Percentiles rank a stretch among this genome's conserved stretches.
Evolutionary conservation across 2,113 vertebrate species (phyloP).

Genomic region (Apteryx owenii): DNA sequence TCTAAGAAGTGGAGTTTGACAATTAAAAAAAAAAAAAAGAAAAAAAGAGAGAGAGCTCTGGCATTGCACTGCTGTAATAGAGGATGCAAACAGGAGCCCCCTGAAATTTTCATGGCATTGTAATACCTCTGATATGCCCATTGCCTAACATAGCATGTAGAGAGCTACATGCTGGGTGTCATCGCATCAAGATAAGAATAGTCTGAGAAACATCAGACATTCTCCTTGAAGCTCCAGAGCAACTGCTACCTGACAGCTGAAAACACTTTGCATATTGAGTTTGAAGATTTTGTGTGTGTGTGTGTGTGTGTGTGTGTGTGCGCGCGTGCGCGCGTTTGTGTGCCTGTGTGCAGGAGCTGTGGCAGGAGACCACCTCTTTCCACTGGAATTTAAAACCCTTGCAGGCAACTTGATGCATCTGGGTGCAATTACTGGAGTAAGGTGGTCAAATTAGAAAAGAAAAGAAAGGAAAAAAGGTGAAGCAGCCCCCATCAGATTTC

Average conservation of each 20-base stretch:
- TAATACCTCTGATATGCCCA: background rate
- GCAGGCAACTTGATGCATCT: slow-evolving; percentile 66
- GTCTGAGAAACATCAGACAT: slow-evolving; percentile 16
- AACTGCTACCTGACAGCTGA: slow-evolving; percentile 66
- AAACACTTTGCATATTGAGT: slow-evolving; percentile 28
- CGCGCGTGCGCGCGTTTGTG: background rate
- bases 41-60: background rate
- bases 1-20: background rate
- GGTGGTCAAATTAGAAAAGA: slow-evolving; percentile 24
- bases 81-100: background rate
- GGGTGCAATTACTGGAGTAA: slow-evolving; percentile 72
- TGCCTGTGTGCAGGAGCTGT: background rate
- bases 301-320: background rate
- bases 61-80: background rate
- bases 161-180: background rate
- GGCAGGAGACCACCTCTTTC: slow-evolving; percentile 25
- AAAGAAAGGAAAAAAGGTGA: background rate
- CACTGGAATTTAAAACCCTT: slow-evolving; percentile 53
- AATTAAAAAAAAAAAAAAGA: background rate
- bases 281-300: background rate
- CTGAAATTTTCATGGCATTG: background rate
- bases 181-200: slow-evolving; percentile 32
- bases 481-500: slow-evolving; percentile 38
- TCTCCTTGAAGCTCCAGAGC: slow-evolving; percentile 53
- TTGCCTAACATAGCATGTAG: background rate